phyloP scores from a whole-genome alignment of 2,888 invertebrate species.

The Diarsia mendica region DNA sequence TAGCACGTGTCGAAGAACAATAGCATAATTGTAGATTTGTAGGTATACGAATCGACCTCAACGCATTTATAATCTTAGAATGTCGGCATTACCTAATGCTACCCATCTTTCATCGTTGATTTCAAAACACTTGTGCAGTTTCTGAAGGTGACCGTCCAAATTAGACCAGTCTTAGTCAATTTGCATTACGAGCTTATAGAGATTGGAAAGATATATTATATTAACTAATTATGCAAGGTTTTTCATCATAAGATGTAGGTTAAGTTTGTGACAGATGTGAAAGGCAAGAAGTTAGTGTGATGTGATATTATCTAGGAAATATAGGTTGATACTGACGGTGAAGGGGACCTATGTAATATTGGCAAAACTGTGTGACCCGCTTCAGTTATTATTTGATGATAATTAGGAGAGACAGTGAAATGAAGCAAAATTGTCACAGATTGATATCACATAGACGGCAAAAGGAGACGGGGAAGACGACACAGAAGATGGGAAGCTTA shows the following conservation, averaged over 20 bases:
- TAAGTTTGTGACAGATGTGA: slow-evolving; percentile 29
- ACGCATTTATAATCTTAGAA: neutral
- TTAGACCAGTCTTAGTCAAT: slow-evolving; percentile 40
- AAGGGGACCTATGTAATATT: slow-evolving; percentile 9
- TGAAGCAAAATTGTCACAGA: no score
- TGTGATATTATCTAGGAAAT: slow-evolving; percentile 16
- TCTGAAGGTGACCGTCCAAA: slow-evolving; percentile 26
- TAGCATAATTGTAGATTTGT: neutral
- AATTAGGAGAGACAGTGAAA: no score
- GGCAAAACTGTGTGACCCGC: neutral
- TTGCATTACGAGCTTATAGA: neutral
- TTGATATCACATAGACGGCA: no score
- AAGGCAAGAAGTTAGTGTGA: slow-evolving; percentile 36
- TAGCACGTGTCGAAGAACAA: neutral
- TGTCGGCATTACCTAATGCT: slow-evolving; percentile 27
- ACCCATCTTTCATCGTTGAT: slow-evolving; percentile 42
- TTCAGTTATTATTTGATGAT: no score
- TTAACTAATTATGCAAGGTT: slow-evolving; percentile 21
- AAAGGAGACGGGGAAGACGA: no score
- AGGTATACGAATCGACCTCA: no score
- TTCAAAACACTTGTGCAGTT: slow-evolving; percentile 37
- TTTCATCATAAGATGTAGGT: slow-evolving; percentile 1
- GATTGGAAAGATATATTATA: slow-evolving; percentile 5
- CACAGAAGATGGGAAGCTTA: no score
- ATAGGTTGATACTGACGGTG: slow-evolving; percentile 18